Base-by-base conservation (phyloP, 1,140 invertebrate species). In the Phortica variegata region DNA sequence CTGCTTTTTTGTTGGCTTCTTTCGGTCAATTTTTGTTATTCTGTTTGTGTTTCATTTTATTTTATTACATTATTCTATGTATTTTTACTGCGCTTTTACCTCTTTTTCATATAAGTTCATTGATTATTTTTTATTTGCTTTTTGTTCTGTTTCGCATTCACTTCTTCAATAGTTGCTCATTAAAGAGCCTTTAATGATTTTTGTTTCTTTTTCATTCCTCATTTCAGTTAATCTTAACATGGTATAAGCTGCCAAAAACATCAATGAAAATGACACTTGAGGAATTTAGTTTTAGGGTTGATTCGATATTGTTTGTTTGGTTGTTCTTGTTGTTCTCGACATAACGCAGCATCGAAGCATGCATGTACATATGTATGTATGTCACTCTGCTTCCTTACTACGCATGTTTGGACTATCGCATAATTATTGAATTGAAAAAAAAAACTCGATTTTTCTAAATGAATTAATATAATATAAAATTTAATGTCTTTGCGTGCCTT, bases 1-100 rank as follows among this genome's bases (percentile, higher is more conserved):
- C n/a, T n/a, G n/a, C n/a, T n/a, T n/a, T 52, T 68, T 66, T 49
- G 62, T 66, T 66, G 62, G 62, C 62, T 66, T 69, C 56, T 57
- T 50, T 55, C 51, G 65, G 63, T 58, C 56, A 55, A 46, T 49
- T 52, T 56, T 56, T 43, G 5, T 26, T 52, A 32, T 54, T 31
- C 16, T 26, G 39, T 45, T 39, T 1, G 31, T 34, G 26, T 16
- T 18, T n/a, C 15, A 37, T 38, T 15, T 36, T 42, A 40, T 15
- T 1, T 18, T 10, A n/a, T 23, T 34, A 42, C 9, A 12, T 37
- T 29, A 17, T 13, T 41, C 17, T 26, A 15, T 42, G 43, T 16
- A 10, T 34, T 38, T 40, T n/a, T n/a, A 31, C 33, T 47, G 21
- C 21, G 2, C 40, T 26, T 37, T 23, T 23, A 47, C 36, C 48